Conservation (phyloP, 1,140 invertebrate species). For the Aphelinus certus region DNA sequence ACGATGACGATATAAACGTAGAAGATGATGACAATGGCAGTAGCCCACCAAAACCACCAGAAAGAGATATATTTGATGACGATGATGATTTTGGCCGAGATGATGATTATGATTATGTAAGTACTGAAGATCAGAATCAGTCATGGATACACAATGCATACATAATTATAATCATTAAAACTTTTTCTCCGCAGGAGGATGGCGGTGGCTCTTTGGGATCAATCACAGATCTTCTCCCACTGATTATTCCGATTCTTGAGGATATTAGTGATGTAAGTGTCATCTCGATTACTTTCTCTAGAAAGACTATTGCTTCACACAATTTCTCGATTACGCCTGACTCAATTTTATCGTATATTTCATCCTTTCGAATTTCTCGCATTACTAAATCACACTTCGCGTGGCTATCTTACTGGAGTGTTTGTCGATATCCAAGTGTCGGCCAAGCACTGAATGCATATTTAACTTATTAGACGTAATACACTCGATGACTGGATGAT, state of each 20-base stretch:
- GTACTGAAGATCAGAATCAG: background rate
- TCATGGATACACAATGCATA: too few relatives aligned
- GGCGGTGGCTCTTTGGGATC: constrained; percentile 52
- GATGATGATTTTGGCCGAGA: constrained; percentile 33
- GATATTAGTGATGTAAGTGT: constrained; percentile 60
- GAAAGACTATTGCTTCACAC: background rate
- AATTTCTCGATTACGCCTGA: constrained; percentile 1
- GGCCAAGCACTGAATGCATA: too few relatives aligned
- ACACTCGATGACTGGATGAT: background rate
- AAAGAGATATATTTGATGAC: constrained; percentile 37
- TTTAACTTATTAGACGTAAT: too few relatives aligned
- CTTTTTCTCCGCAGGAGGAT: constrained; percentile 39
- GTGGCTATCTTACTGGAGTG: background rate
- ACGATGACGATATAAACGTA: constrained; percentile 36
- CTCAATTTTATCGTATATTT: background rate
- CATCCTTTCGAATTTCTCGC: constrained; percentile 6
- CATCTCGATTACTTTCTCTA: constrained; percentile 5
- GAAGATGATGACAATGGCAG: constrained; percentile 20
- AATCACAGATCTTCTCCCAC: constrained; percentile 53
- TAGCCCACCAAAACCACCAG: background rate
- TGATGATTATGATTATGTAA: constrained; percentile 40
- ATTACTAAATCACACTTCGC: background rate
- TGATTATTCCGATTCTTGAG: constrained; percentile 57
- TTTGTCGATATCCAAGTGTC: too few relatives aligned
- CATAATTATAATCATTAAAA: background rate